Percentiles rank a stretch among this genome's conserved stretches.
Evolutionary conservation across 2,797 vertebrate genomes (phyloP).

Genomic region (Coranthus polyacanthus): DNA sequence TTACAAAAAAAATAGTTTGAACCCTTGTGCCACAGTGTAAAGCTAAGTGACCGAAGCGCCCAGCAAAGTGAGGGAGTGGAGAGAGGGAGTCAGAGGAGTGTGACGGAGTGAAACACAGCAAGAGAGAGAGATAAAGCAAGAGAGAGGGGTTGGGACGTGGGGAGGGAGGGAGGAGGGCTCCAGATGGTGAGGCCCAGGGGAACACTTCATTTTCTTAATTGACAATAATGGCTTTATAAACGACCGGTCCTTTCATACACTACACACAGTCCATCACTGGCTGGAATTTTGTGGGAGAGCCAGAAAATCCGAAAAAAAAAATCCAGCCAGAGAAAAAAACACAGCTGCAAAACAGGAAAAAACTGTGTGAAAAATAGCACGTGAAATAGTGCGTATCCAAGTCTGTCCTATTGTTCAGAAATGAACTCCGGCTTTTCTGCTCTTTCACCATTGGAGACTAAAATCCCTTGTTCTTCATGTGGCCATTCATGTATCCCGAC

Average conservation of each 20-base stretch:
- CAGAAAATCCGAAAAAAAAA: constrained; percentile 57
- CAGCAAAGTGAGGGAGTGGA: constrained; percentile 37
- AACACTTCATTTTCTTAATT: constrained; percentile 88
- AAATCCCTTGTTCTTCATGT: constrained; percentile 66
- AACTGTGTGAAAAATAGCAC: constrained; percentile 51
- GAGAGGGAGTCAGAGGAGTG: constrained; percentile 50
- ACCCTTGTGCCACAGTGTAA: constrained; percentile 13
- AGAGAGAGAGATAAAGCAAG: constrained; percentile 35
- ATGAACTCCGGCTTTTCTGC: constrained; percentile 58
- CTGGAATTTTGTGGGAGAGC: constrained; percentile 75
- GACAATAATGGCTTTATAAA: constrained; percentile 89
- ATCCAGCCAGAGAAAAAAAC: constrained; percentile 33
- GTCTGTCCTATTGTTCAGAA: constrained; percentile 47
- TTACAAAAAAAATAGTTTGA: constrained; percentile 22
- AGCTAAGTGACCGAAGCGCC: constrained; percentile 27
- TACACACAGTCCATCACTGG: constrained; percentile 79
- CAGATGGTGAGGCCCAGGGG: constrained; percentile 86
- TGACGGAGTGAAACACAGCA: constrained; percentile 56
- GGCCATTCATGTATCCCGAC: constrained; percentile 69
- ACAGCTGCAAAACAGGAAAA: constrained; percentile 52
- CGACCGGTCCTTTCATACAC: constrained; percentile 78
- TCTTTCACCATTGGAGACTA: constrained; percentile 55
- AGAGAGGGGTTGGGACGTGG: constrained; percentile 24
- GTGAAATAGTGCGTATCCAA: constrained; percentile 58
- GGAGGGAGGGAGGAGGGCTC: constrained; percentile 51